A percentile compares a stretch with the other conserved stretches of the same genome.
phyloP scores from a whole-genome alignment of 2,797 vertebrate genomes.

The Eulemur albifrons region DNA sequence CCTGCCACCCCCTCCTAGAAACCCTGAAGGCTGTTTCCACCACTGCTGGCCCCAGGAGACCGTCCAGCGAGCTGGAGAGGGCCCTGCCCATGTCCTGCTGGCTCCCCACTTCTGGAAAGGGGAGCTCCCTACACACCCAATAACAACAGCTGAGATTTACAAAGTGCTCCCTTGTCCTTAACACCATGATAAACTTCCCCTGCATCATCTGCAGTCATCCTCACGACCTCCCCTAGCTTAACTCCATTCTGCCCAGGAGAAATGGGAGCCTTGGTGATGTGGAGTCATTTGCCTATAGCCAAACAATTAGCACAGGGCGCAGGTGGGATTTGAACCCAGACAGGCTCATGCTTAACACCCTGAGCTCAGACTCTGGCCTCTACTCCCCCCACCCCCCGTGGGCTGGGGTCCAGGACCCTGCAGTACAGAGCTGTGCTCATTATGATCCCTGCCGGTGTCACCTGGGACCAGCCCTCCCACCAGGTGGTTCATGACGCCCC shows the following conservation, averaged over 20 bases:
- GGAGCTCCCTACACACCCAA: not conserved
- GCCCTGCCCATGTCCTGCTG: not conserved
- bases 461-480: not conserved
- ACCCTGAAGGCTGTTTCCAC: not conserved
- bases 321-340: not conserved
- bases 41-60: not conserved
- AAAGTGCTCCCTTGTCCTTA: not conserved
- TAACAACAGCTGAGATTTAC: not conserved
- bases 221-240: not conserved
- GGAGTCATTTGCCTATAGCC: not conserved
- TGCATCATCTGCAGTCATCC: no score
- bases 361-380: not conserved
- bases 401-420: not conserved
- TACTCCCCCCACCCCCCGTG: not conserved
- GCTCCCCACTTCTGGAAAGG: not conserved
- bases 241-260: not conserved
- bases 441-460: not conserved
- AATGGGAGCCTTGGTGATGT: not conserved
- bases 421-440: not conserved
- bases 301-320: not conserved
- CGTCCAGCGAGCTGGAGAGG: not conserved
- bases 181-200: not conserved
- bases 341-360: not conserved
- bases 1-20: not conserved
- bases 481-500: fast-evolving